A percentile compares a stretch with the other conserved stretches of the same genome.
These are phyloP conservation scores for Mya arenaria DNA, from an alignment of 1,140 invertebrate genomes.

Conservation along the genomic window DNA sequence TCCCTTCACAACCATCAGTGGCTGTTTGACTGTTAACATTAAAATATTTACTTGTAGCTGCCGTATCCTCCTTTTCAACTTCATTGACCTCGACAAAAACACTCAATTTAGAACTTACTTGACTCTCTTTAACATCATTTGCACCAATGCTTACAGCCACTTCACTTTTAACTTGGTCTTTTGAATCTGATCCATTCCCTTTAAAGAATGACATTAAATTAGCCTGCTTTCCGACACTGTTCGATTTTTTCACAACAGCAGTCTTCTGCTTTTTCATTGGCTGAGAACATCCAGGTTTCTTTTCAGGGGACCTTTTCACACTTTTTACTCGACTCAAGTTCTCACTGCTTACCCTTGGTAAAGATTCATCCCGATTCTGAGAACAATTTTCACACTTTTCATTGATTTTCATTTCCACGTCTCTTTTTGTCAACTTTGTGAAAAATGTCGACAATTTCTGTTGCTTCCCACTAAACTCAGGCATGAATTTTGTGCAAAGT, in stretches of 20 bases:
- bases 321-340: background rate
- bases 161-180: background rate
- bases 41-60: conserved; percentile 27
- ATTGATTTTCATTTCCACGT: background rate
- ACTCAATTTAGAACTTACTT: background rate
- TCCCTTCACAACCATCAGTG: background rate
- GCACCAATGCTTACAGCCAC: too few relatives aligned
- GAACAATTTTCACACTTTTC: background rate
- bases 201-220: conserved; percentile 56
- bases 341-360: background rate
- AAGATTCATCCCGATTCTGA: background rate
- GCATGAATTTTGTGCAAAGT: conserved; percentile 82
- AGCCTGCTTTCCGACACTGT: conserved; percentile 49
- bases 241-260: conserved; percentile 12
- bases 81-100: background rate
- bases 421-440: conserved; percentile 54
- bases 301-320: conserved; percentile 25
- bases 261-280: conserved; percentile 39
- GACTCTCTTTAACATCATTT: background rate
- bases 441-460: conserved; percentile 82
- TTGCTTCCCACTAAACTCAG: conserved; percentile 83
- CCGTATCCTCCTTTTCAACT: conserved; percentile 5
- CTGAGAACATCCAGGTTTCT: background rate
- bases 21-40: background rate
- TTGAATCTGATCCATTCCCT: background rate